These are phyloP conservation scores for Eleginops maclovinus DNA, from an alignment of 2,113 vertebrate species.

Conservation along the genomic window DNA sequence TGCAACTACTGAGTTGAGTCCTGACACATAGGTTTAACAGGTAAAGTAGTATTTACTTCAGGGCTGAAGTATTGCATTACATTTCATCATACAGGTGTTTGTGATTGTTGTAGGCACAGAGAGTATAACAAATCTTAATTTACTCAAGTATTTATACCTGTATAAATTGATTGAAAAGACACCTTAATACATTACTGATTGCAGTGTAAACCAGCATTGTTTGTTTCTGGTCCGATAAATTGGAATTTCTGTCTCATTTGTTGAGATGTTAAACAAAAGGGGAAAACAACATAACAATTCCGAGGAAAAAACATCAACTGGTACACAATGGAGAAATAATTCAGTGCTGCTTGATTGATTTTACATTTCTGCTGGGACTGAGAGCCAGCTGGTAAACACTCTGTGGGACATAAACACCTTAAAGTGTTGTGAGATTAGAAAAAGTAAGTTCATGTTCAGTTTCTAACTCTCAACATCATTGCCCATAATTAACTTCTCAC, in stretches of 20 bases:
- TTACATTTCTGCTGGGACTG: conserved; percentile 5
- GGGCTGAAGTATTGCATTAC: background rate
- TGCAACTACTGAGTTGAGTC: background rate
- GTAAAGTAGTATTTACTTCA: background rate
- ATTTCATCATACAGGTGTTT: background rate
- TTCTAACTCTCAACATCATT: conserved; percentile 21
- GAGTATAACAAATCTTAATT: background rate
- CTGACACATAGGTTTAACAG: too few species aligned
- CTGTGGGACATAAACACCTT: background rate
- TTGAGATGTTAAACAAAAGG: background rate
- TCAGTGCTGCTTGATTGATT: background rate
- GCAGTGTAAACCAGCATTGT: background rate
- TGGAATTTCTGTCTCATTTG: background rate
- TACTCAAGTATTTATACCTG: background rate
- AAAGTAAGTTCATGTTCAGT: conserved; percentile 13
- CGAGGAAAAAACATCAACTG: background rate
- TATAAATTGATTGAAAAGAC: background rate
- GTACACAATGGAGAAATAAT: background rate
- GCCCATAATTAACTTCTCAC: conserved; percentile 6
- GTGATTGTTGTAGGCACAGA: background rate
- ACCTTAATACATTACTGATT: background rate
- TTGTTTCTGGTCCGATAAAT: background rate
- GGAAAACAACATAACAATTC: background rate
- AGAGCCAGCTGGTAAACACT: conserved; percentile 2
- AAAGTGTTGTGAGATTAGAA: background rate